Conservation (phyloP, 2,113 vertebrate genomes). For the Amblyopsis rosae region DNA sequence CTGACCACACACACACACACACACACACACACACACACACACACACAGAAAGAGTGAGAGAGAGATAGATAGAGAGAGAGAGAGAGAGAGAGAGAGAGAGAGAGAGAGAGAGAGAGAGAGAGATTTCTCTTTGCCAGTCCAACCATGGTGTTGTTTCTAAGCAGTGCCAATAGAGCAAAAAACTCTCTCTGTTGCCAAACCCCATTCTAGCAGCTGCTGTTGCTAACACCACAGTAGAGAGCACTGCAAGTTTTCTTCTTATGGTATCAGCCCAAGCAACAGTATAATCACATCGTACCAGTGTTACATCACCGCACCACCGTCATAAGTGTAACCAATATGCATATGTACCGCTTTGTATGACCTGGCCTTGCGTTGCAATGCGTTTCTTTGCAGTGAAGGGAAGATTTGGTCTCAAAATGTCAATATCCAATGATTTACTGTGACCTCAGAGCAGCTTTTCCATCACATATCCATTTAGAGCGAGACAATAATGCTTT, state of each 20-base stretch:
- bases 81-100: not conserved
- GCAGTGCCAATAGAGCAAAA: conserved; percentile 37
- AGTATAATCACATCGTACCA: conserved; percentile 26
- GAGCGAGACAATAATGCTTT: conserved; percentile 3
- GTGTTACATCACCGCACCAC: conserved; percentile 24
- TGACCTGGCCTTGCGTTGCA: conserved; percentile 3
- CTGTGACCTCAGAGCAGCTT: not conserved
- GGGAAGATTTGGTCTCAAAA: conserved; percentile 8
- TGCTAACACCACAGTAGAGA: conserved; percentile 40
- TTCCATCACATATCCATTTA: conserved; percentile 30
- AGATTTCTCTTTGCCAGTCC: conserved; percentile 16
- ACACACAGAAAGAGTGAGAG: not conserved
- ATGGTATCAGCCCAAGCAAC: conserved; percentile 1
- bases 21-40: not conserved
- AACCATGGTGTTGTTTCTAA: conserved; percentile 45
- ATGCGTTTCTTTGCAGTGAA: conserved; percentile 7
- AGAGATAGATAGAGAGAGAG: not conserved
- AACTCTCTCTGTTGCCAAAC: conserved; percentile 16
- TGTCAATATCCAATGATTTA: conserved; percentile 41
- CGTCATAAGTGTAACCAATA: not conserved
- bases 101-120: conserved; percentile 6
- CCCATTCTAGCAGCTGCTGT: conserved; percentile 51
- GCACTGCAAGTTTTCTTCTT: conserved; percentile 30
- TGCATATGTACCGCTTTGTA: not conserved
- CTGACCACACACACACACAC: conserved; percentile 19